phyloP scores from a whole-genome alignment of 1,140 invertebrate species.

The Drosophila nigromelanica region DNA sequence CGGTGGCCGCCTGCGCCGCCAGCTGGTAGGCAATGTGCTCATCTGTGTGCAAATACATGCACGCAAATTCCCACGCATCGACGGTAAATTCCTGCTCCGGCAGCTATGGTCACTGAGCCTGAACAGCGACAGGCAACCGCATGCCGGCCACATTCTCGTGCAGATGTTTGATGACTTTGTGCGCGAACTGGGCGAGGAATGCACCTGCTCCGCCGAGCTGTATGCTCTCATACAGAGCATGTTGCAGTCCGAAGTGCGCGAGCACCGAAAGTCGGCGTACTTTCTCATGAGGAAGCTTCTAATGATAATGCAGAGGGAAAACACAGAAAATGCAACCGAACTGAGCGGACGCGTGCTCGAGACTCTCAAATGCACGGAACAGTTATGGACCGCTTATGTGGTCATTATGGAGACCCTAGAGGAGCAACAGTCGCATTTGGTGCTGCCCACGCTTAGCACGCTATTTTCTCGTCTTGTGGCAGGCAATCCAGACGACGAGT shows the following conservation, averaged over 20 bases:
- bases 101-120: conserved; percentile 58
- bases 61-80: conserved; percentile 48
- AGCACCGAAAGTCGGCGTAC: conserved; percentile 57
- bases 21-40: conserved; percentile 63
- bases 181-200: conserved; percentile 42
- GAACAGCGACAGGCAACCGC: conserved; percentile 48
- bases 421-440: conserved; percentile 87
- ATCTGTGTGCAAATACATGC: conserved; percentile 66
- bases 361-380: conserved; percentile 31
- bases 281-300: conserved; percentile 60
- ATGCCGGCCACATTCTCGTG: conserved; percentile 60
- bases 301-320: conserved; percentile 2
- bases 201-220: conserved; percentile 25
- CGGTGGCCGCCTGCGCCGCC: conserved; percentile 6
- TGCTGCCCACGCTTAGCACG: conserved; percentile 84
- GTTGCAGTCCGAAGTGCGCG: conserved; percentile 54
- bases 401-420: conserved; percentile 86
- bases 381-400: conserved; percentile 60
- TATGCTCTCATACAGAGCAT: conserved; percentile 35
- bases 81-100: conserved; percentile 61
- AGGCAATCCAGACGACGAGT: conserved; percentile 14
- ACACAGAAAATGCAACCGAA: neutral
- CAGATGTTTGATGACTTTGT: conserved; percentile 60
- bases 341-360: neutral
- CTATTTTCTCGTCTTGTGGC: conserved; percentile 61